A percentile compares a stretch with the other conserved stretches of the same genome.
phyloP scores from a whole-genome alignment of 2,797 vertebrate species.

The Lateolabrax maculatus region DNA sequence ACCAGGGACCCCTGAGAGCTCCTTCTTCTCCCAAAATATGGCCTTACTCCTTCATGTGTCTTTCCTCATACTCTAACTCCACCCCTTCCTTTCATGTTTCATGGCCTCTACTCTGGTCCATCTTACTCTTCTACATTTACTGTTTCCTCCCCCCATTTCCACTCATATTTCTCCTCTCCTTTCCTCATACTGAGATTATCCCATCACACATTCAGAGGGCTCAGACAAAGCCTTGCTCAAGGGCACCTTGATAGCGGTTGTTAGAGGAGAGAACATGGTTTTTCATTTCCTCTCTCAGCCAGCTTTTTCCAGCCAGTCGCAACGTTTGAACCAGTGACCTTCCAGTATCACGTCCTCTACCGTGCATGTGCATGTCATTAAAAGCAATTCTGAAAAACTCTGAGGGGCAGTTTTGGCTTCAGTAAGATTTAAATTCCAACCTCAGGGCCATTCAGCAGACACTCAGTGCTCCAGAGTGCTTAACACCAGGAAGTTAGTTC shows the following conservation, averaged over 20 bases:
- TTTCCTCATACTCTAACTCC: conserved; percentile 31
- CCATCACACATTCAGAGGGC: conserved; percentile 41
- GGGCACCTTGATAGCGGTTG: conserved; percentile 69
- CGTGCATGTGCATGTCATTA: conserved; percentile 60
- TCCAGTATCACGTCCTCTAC: conserved; percentile 55
- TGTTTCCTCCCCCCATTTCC: neutral
- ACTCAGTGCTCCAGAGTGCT: conserved; percentile 70
- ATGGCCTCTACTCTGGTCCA: neutral
- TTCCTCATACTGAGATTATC: conserved; percentile 53
- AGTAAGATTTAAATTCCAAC: conserved; percentile 80
- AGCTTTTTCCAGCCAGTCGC: conserved; percentile 45
- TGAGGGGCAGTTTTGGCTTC: conserved; percentile 67
- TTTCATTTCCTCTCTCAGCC: conserved; percentile 40
- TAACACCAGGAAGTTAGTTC: conserved; percentile 78
- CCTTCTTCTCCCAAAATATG: conserved; percentile 32
- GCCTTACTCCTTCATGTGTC: conserved; percentile 8
- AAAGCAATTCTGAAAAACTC: conserved; percentile 64
- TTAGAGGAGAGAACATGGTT: conserved; percentile 33
- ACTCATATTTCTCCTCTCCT: conserved; percentile 1
- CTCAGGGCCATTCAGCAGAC: conserved; percentile 68
- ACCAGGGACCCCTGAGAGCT: conserved; percentile 21
- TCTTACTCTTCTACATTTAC: neutral
- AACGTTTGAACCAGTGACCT: conserved; percentile 64
- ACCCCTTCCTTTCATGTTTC: neutral
- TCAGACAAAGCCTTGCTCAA: conserved; percentile 69